Evolutionary conservation across 2,113 vertebrate genomes (phyloP), one percentile per base, ranked within the genome.

Genomic region (Montifringilla adamsi): DNA sequence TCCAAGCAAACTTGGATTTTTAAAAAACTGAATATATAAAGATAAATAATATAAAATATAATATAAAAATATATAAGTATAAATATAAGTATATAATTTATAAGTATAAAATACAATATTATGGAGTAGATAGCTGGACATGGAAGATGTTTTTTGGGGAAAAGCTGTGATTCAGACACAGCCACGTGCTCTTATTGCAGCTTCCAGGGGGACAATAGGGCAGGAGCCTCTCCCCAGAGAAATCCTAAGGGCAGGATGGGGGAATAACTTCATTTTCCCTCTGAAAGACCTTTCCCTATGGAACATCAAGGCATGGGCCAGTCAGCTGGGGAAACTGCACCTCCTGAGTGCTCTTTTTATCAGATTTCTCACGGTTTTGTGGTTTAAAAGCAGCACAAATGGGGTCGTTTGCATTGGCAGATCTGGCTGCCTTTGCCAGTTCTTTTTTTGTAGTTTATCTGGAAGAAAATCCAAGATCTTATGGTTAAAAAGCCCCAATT

Each of bases 401-500:
- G 3, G 41, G 31, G 10, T 28, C 0, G 0, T 9, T 35, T 35
- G 3, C 37, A 21, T 6, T 18, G 41, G 22, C 26, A 23, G 31
- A 43, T 16, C n/a, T 33, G 33, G 10, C 41, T 50, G 50, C 14
- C 19, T 79, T 62, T 13, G 30, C 28, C 66, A 26, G 10, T 19
- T 46, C 4, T 10, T 64, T 30, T n/a, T 49, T 30, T 3, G 22
- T 37, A 24, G 16, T 50, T 58, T 39, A 91, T 49, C 27, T 27
- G n/a, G 11, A 74, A 90, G 26, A 62, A 88, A 84, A 73, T 1
- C 18, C 44, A 22, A 60, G 28, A 35, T 4, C 1, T 69, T 37
- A 10, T 1, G 1, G 6, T 49, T 30, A 16, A 66, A 66, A n/a
- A 1, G 1, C 1, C 13, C 12, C 10, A 16, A 6, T 30, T 75